Conservation (phyloP, 2,888 invertebrate genomes). For the Ephialtes manifestator region DNA sequence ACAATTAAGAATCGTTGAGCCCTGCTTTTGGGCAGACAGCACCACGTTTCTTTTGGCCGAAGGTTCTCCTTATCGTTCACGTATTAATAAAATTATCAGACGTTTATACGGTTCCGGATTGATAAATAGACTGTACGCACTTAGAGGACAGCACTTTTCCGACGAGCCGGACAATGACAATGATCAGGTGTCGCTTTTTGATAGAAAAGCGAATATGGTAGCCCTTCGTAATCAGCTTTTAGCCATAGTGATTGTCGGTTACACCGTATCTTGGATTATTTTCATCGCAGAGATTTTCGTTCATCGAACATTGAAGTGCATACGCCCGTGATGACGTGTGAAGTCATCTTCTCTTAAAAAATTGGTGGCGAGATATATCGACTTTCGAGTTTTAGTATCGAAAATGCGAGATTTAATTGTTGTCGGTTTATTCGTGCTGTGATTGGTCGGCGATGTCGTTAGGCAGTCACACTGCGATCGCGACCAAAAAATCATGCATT, state of each 20-base stretch:
- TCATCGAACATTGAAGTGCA: not conserved
- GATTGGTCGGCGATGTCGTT: too few relatives aligned
- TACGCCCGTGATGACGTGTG: not conserved
- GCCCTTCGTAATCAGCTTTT: constrained; percentile 6
- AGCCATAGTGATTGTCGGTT: constrained; percentile 24
- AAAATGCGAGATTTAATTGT: too few relatives aligned
- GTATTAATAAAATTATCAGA: not conserved
- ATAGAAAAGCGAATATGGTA: not conserved
- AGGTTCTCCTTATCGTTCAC: constrained; percentile 36
- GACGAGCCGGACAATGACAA: not conserved
- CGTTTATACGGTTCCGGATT: not conserved
- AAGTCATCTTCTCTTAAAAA: too few relatives aligned
- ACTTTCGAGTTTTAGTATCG: too few relatives aligned
- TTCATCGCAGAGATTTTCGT: constrained; percentile 45
- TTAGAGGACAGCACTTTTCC: not conserved
- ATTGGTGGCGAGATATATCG: too few relatives aligned
- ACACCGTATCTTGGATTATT: not conserved
- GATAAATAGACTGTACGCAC: not conserved
- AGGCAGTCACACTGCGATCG: too few relatives aligned
- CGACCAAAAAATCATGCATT: too few relatives aligned
- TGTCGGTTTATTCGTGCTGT: too few relatives aligned
- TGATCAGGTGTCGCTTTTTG: not conserved
- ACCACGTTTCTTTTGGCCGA: constrained; percentile 36
- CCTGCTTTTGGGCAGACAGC: constrained; percentile 52
- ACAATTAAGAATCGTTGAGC: constrained; percentile 18